Percentiles rank a stretch among this genome's conserved stretches.
These are phyloP conservation scores for Pluvianellus socialis DNA, from an alignment of 2,113 vertebrate species.

Conservation along the genomic window DNA sequence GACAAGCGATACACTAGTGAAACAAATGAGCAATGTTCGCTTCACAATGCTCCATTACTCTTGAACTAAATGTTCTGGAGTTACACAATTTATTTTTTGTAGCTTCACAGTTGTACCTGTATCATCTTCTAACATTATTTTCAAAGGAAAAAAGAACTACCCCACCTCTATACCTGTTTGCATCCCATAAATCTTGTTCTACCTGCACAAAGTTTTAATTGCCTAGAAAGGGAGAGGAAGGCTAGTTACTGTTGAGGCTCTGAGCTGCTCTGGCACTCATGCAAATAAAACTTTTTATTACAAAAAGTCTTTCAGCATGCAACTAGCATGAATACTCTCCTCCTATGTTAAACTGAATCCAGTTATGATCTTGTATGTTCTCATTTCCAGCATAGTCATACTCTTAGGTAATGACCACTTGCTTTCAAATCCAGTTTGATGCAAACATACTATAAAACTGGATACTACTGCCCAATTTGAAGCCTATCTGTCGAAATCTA, in stretches of 20 bases:
- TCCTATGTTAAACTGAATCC: not conserved
- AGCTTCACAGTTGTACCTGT: not conserved
- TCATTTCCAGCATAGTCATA: not conserved
- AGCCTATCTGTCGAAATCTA: not conserved
- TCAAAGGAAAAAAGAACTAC: constrained; percentile 56
- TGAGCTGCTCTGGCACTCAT: constrained; percentile 39
- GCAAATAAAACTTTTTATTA: not conserved
- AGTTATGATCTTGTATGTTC: not conserved
- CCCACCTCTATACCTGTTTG: constrained; percentile 48
- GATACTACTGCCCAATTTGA: not conserved
- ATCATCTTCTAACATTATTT: constrained; percentile 16
- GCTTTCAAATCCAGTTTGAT: not conserved
- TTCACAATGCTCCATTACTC: not conserved
- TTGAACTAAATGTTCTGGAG: not conserved
- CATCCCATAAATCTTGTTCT: constrained; percentile 52
- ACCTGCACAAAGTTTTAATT: constrained; percentile 60
- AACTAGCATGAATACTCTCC: not conserved
- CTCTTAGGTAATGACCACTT: not conserved
- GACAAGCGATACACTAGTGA: not conserved
- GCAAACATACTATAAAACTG: not conserved
- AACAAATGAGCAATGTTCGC: not conserved
- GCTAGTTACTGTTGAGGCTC: constrained; percentile 42
- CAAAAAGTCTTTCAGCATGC: not conserved
- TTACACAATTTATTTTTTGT: not conserved
- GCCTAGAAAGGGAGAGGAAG: constrained; percentile 57